Base-by-base conservation (phyloP, 2,113 vertebrate genomes). In the Caranx ignobilis region DNA sequence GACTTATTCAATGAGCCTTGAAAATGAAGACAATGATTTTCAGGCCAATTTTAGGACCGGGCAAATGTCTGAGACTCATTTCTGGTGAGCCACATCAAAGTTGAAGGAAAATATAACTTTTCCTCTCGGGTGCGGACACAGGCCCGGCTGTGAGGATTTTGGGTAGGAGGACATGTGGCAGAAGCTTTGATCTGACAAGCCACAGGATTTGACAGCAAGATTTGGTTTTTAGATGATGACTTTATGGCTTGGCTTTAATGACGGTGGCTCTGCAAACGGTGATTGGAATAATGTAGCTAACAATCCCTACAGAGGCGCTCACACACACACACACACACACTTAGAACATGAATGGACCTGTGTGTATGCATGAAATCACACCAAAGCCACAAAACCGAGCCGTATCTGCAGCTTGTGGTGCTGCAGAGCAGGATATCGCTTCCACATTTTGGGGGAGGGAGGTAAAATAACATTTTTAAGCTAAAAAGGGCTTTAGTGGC, bases 61-160 rank as follows among this genome's bases (percentile, higher is more conserved):
- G 75, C 75, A 81, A 55, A 89, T 64, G 88, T 82, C 85, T 86
- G 77, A 78, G 87, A 88, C 77, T 89, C 80, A 85, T 91, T 93
- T 90, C 84, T 85, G 77, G 87, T 73, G 55, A 69, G 75, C 92
- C 91, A 93, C 92, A 93, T 94, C 89, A 93, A 89, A 93, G 92
- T 47, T 45, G 21, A 39, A 83, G 83, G 68, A 81, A 91, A 87
- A 87, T 89, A 50, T 69, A 88, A 85, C 71, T 89, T 91, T 91
- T 87, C 82, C 91, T 92, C 85, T 86, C 70, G 85, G 90, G 87
- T 89, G 84, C 72, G 83, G 88, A 90, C 87, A 10, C 81, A 39
- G 82, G 66, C 50, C 52, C n/a, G 54, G 82, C 87, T 77, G 65
- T 54, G 57, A 61, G 71, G 76, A 60, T 50, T 79, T 62, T 11